phyloP scores from a whole-genome alignment of 2,113 vertebrate species.

The Dolichallabes microphthalmus region DNA sequence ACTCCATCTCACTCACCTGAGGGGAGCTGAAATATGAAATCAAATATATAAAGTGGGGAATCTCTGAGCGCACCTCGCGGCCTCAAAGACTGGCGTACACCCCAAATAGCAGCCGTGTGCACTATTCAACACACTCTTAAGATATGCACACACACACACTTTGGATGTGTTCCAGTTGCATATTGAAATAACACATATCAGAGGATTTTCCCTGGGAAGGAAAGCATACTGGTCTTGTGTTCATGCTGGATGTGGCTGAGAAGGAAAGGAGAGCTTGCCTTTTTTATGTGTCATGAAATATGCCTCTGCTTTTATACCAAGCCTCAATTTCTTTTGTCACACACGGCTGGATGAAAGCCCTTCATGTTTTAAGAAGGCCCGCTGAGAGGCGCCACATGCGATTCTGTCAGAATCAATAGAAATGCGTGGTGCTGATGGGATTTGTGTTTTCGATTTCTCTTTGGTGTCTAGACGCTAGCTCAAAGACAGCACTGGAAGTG shows the following conservation, averaged over 20 bases:
- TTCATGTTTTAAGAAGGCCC: slow-evolving; percentile 56
- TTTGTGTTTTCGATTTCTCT: slow-evolving; percentile 51
- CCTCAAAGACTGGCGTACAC: neutral
- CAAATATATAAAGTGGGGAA: slow-evolving; percentile 47
- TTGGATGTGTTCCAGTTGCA: slow-evolving; percentile 36
- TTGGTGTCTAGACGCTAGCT: slow-evolving; percentile 48
- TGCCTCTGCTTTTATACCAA: slow-evolving; percentile 42
- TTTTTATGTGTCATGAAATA: slow-evolving; percentile 54
- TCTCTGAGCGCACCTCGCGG: slow-evolving; percentile 21
- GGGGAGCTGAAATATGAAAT: slow-evolving; percentile 54
- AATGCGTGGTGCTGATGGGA: slow-evolving; percentile 44
- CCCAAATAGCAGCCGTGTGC: neutral
- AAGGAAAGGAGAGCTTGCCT: slow-evolving; percentile 27
- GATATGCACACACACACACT: neutral
- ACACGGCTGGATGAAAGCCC: slow-evolving; percentile 48
- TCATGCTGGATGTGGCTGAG: slow-evolving; percentile 46
- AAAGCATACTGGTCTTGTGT: slow-evolving; percentile 33
- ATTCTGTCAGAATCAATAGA: slow-evolving; percentile 49
- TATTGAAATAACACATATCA: slow-evolving; percentile 45
- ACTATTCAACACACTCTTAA: slow-evolving; percentile 16
- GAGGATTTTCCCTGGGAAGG: slow-evolving; percentile 26
- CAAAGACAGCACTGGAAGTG: slow-evolving; percentile 26
- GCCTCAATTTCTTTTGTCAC: slow-evolving; percentile 54
- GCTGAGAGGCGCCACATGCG: slow-evolving; percentile 42
- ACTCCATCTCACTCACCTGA: slow-evolving; percentile 55